Evolutionary conservation across 2,113 vertebrate species (phyloP), one percentile per base, ranked within the genome.

Genomic region (Corythoichthys intestinalis): DNA sequence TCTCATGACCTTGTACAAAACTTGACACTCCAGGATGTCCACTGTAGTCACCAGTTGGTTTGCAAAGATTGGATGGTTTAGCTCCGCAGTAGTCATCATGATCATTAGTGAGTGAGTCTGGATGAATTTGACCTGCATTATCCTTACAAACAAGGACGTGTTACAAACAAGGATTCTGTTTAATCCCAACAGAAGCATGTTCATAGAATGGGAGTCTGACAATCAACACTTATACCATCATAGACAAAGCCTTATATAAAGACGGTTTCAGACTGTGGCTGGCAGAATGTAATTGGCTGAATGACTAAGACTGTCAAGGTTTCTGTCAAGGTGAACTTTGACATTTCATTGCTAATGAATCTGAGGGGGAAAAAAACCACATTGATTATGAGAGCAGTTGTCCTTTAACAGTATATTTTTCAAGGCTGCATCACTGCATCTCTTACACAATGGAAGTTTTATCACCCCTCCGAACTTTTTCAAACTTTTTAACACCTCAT

Each of bases 71-170:
- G 6, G 69, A 93, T 3, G 39, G 72, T 67, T 92, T 93, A 0
- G 90, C 87, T 1, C 89, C 90, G 17, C 94, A 92, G 0, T 92
- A 91, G 37, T 97, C 95, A 20, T 95, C 95, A 0, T 94, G 94
- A 73, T 98, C 96, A 80, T 94, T 94, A 0, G 96, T 99, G 61
- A 98, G 86, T 15, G 97, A 99, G 85, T 99, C 97, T 0, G 97
- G 97, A 58, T 93, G 93, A n/a, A 98, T 94, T 66, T 96, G 95
- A 3, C 93, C 89, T 64, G 34, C 84, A 71, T 65, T 82, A 62
- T 92, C 88, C 67, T 84, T 88, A 77, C 86, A 89, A 44, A 77
- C 69, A 70, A 83, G 86, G 58, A 81, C 76, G 85, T 94, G 91
- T 63, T n/a, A n/a, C n/a, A n/a, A n/a, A n/a, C n/a, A n/a, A n/a